Base-by-base conservation (phyloP, 2,797 vertebrate species). In the Myoxocephalus aenaeus region DNA sequence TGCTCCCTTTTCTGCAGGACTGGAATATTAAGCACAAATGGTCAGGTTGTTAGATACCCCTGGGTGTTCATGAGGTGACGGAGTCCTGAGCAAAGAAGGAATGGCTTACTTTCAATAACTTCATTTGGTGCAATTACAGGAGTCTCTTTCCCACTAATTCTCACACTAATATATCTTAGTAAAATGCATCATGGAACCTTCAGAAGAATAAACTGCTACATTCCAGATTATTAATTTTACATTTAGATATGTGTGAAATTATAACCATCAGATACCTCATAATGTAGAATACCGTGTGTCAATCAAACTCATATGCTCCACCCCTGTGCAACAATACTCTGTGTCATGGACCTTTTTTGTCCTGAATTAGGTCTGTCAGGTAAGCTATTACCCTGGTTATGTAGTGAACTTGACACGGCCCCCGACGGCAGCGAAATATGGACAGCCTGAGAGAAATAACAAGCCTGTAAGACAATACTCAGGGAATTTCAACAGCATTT, bases 11-110 rank as follows among this genome's bases (percentile, higher is more conserved):
- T 56, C 46, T 70, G 65, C 67, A 63, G 65, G 44, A 51, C 8
- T 27, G 17, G 38, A 48, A 17, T 27, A 29, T 65, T 40, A 73
- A 78, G 65, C 51, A 73, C 56, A 63, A 80, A 70, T 34, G 18
- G 51, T 73, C 56, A 59, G 27, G 34, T 68, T 70, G 51, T 75
- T 53, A 80, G 53, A 86, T 42, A 84, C 64, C 67, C 51, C 27
- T 69, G 81, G 64, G 75, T 63, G 22, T 62, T 81, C 54, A 64
- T 25, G 9, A 51, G 38, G 58, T 36, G 54, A 57, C n/a, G 62
- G 42, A 75, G 69, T 74, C 69, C 38, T 20, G 51, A 22, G 66
- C 11, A 73, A 76, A 79, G 22, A 53, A 71, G 58, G 20, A 70
- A 68, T 44, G 40, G 13, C 40, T 50, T 62, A 67, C 34, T 76